These are phyloP conservation scores for Onychomys leucogaster DNA, from an alignment of 2,797 vertebrate genomes.

Conservation along the genomic window DNA sequence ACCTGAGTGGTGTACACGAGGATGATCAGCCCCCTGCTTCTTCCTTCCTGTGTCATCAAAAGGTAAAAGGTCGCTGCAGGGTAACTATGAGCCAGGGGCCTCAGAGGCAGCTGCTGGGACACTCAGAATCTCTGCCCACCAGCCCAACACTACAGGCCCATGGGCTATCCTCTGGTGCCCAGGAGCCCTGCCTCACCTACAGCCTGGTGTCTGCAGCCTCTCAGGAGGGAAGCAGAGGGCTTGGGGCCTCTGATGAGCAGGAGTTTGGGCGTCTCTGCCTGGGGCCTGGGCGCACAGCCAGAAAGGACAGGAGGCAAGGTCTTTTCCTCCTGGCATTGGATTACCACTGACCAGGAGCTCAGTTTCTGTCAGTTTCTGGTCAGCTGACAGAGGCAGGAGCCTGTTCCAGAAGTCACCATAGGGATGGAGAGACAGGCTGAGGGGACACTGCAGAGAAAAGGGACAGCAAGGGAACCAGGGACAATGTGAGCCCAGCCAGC, in stretches of 20 bases:
- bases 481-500: not conserved
- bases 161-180: accelerated
- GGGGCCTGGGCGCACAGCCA: slow-evolving; percentile 55
- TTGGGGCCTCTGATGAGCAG: not conserved
- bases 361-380: not conserved
- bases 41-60: not conserved
- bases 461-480: not conserved
- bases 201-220: not conserved
- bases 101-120: not conserved
- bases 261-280: slow-evolving; percentile 24
- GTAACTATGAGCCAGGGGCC: too few species aligned
- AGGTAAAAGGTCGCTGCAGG: not conserved
- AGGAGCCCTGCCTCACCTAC: too few species aligned
- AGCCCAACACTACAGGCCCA: not conserved
- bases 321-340: slow-evolving; percentile 63
- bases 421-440: not conserved
- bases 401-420: not conserved
- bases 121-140: not conserved
- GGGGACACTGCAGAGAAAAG: not conserved
- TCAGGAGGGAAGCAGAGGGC: not conserved
- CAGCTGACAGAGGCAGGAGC: slow-evolving; percentile 60
- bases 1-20: not conserved
- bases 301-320: slow-evolving; percentile 69
- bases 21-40: not conserved
- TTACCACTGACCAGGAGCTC: slow-evolving; percentile 52